phyloP scores from a whole-genome alignment of 2,113 vertebrate species.

The Corydoras sp. region DNA sequence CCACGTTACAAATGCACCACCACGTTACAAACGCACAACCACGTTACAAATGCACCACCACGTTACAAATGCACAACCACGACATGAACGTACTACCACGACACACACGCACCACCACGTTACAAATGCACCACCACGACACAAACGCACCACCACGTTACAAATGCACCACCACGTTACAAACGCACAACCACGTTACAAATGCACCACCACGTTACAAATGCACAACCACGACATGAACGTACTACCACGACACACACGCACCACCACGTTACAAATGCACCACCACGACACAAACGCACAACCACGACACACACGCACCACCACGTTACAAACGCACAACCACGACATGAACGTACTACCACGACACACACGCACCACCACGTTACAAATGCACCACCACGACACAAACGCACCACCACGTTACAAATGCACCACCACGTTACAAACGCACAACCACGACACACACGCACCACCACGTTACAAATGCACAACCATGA shows the following conservation, averaged over 20 bases:
- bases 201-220: background rate
- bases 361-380: no score
- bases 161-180: background rate
- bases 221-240: no score
- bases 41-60: background rate
- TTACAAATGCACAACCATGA: no score
- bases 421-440: no score
- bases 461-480: no score
- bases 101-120: conserved; percentile 72
- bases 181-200: background rate
- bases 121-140: conserved; percentile 4
- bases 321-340: no score
- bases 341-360: no score
- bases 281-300: background rate
- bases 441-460: no score
- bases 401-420: no score
- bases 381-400: no score
- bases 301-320: background rate
- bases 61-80: no score
- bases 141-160: conserved; percentile 2
- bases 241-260: conserved; percentile 1
- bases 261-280: background rate
- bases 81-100: conserved; percentile 56
- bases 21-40: conserved; percentile 5
- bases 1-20: no score